Evolutionary conservation across 2,888 invertebrate species (phyloP).

Genomic region (Endotricha flammealis): DNA sequence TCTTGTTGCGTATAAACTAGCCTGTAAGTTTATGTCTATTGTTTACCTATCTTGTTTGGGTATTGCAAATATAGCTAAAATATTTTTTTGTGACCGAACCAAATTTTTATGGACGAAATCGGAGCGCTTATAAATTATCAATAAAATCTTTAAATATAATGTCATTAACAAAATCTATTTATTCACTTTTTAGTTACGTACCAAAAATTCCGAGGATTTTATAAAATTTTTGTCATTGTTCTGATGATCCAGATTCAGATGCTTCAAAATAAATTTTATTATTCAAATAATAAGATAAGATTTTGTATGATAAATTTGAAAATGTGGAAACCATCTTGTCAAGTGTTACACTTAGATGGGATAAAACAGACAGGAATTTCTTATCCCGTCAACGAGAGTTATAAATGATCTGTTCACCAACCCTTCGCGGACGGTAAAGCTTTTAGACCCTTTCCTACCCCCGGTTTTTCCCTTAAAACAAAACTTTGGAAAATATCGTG

Average conservation of each 20-base stretch:
- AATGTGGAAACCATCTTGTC: conserved; percentile 16
- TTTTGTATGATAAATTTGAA: conserved; percentile 9
- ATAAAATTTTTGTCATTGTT: conserved; percentile 11
- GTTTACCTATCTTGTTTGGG: too few species aligned
- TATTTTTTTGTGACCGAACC: too few species aligned
- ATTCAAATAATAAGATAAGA: conserved; percentile 5
- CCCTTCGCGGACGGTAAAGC: conserved; percentile 44
- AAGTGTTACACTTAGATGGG: conserved; percentile 36
- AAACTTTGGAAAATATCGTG: conserved; percentile 36
- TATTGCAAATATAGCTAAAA: too few species aligned
- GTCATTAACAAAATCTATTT: too few species aligned
- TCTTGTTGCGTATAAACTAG: too few species aligned
- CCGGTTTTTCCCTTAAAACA: conserved; percentile 36
- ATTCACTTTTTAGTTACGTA: too few species aligned
- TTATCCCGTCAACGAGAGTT: conserved; percentile 54
- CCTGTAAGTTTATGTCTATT: too few species aligned
- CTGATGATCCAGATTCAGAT: conserved; percentile 6
- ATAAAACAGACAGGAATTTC: conserved; percentile 48
- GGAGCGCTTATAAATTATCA: too few species aligned
- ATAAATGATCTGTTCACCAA: conserved; percentile 51
- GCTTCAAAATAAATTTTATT: conserved; percentile 6
- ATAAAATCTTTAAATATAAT: too few species aligned
- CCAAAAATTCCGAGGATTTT: too few species aligned
- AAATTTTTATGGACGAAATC: too few species aligned
- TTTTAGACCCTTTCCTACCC: conserved; percentile 42